Conservation (phyloP, 2,113 vertebrate species). For the Tympanuchus pallidicinctus region DNA sequence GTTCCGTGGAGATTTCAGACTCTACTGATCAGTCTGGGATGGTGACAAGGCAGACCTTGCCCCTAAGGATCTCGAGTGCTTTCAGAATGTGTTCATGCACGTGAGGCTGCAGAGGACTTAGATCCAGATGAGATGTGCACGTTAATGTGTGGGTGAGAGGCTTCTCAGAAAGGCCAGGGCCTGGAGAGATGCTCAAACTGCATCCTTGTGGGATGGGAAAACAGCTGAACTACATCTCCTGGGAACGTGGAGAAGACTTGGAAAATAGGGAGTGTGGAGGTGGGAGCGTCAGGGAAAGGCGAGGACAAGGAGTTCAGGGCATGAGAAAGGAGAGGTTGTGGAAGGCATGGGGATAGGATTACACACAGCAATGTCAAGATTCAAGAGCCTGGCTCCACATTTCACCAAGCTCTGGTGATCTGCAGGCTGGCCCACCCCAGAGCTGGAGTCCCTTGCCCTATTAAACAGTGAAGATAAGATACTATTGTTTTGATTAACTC, state of each 20-base stretch:
- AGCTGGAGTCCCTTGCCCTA: background rate
- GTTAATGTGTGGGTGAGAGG: background rate
- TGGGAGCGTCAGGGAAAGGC: background rate
- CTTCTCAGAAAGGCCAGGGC: background rate
- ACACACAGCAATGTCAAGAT: background rate
- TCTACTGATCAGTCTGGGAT: background rate
- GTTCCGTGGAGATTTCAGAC: background rate
- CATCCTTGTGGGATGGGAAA: background rate
- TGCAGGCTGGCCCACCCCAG: background rate
- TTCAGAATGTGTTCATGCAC: rapidly evolving
- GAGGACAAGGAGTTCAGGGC: background rate
- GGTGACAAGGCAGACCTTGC: background rate
- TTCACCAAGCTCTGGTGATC: background rate
- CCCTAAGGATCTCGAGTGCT: background rate
- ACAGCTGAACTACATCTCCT: background rate
- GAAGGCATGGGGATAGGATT: background rate
- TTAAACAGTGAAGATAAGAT: background rate
- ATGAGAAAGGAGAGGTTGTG: background rate
- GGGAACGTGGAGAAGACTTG: background rate
- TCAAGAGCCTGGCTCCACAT: background rate
- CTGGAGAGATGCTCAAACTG: background rate
- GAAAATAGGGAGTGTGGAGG: background rate
- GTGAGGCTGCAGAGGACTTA: background rate
- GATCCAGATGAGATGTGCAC: rapidly evolving
- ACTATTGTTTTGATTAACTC: background rate